phyloP scores from a whole-genome alignment of 37 sponge, comb jelly and placozoan species.

The Spongia lamella region DNA sequence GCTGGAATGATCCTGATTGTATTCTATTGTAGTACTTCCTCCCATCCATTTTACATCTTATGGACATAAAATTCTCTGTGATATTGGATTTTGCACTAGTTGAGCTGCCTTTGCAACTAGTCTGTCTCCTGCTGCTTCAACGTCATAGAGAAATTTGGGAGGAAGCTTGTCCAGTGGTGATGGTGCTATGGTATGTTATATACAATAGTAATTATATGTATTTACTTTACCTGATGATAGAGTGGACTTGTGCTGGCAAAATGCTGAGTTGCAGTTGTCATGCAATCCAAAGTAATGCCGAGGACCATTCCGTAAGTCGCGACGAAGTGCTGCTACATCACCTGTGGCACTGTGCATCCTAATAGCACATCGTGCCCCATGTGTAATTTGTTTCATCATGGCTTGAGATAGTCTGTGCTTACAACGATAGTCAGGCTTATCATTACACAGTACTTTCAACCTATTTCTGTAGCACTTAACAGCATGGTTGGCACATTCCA shows the following conservation, averaged over 20 bases:
- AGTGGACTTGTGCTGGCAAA: background rate
- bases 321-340: background rate
- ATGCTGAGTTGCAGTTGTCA: conserved; percentile 12
- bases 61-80: background rate
- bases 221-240: background rate
- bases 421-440: conserved; percentile 13
- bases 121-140: conserved; percentile 10
- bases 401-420: conserved; percentile 8
- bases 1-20: conserved; percentile 1
- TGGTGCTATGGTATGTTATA: background rate
- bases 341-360: conserved; percentile 22
- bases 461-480: conserved; percentile 20
- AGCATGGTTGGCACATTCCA: conserved; percentile 25
- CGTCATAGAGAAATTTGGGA: background rate
- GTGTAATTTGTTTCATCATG: conserved; percentile 5
- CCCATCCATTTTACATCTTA: conserved; percentile 5
- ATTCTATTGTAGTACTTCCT: background rate
- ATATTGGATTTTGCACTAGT: background rate
- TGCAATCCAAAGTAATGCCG: conserved; percentile 15
- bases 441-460: conserved; percentile 7
- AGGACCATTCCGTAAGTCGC: conserved; percentile 19
- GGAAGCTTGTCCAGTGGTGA: background rate
- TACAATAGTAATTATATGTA: no score
- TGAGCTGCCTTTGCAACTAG: background rate
- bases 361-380: conserved; percentile 15